Base-by-base conservation (phyloP, 2,888 invertebrate genomes). In the Thymelicus lineola region DNA sequence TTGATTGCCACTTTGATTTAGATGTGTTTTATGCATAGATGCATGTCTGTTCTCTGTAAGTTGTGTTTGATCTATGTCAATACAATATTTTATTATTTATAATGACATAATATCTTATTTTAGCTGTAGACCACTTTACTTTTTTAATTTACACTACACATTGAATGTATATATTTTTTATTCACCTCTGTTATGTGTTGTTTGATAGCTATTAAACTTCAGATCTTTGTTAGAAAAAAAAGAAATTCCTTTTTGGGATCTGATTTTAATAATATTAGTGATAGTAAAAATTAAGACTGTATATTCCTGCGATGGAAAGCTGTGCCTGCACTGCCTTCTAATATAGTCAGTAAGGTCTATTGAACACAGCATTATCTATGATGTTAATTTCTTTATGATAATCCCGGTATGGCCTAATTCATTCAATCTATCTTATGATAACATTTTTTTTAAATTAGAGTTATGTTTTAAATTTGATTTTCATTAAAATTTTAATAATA, bases 281-380 rank as follows among this genome's bases (percentile, higher is more conserved):
- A 38, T 58, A 58, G 36, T 58, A 58, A 58, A 69, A 62, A n/a
- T 62, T 69, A 62, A 62, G 62, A 69, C 61, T 69, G 62, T 62
- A 7, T 62, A 57, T 63, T 61, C 46, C 46, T 17, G 46, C 15
- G 20, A 45, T 63, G 57, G 55, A 10, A 45, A 68, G 60, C 42
- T 62, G 62, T 62, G 61, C 67, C 67, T 61, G 45, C 42, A 45
- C 68, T 62, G 55, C 36, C 46, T 57, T 14, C 66, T 66, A 28
- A 60, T 14, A 14, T 60, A 48, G 60, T 66, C 15, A 48, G 48
- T 64, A 64, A 63, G 62, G 15, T 63, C 2, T 38, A 1, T 38
- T 53, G 46, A 53, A 64, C 64, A 64, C 64, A 64, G 55, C 64
- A 15, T 14, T 45, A 14, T 58, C 28, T 55, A 28, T 42, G 42